Evolutionary conservation across 1,140 invertebrate species (phyloP), one percentile per base, ranked within the genome.

Genomic region (Cataglyphis hispanica): DNA sequence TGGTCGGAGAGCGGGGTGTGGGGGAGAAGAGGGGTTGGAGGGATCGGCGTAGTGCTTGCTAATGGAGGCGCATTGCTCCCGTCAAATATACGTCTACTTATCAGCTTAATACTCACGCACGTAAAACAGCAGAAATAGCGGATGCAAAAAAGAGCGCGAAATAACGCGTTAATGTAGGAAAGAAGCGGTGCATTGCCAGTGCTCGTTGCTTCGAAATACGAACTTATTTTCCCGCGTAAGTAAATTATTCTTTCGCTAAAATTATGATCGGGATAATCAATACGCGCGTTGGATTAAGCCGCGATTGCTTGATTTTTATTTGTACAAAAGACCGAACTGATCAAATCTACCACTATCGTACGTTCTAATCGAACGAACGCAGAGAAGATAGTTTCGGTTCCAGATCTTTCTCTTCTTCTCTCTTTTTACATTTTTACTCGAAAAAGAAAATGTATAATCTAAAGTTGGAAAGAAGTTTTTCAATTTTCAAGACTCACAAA

Each of bases 21-120:
- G 11, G 58, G 76, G 84, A 40, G 76, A 37, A 84, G 87, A 76
- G 81, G 66, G 84, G 86, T 27, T 67, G 86, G 76, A 76, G 81
- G 72, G 87, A 90, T 87, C 87, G 84, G 83, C 80, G 76, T 64
- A 88, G 87, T 87, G 89, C 80, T 90, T 87, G 86, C 89, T 90
- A 90, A 90, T 90, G 89, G 89, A 90, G 88, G 89, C 89, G 85
- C 89, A 90, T 90, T 90, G 88, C 88, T 89, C 88, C 76, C 88
- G 89, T 90, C 88, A 90, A 89, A 90, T 89, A 89, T 90, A 90
- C 88, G 88, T 90, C 89, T 90, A 89, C 89, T 90, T 90, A 90
- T 89, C 89, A 89, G 88, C 89, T 90, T 90, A 90, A 90, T 89
- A 85, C 80, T 61, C 80, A 80, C 88, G 81, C 80, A 89, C 78